Percentiles rank a stretch among this genome's conserved stretches.
Conservation (phyloP, 2,888 invertebrate species). For the Athetis lepigone region DNA sequence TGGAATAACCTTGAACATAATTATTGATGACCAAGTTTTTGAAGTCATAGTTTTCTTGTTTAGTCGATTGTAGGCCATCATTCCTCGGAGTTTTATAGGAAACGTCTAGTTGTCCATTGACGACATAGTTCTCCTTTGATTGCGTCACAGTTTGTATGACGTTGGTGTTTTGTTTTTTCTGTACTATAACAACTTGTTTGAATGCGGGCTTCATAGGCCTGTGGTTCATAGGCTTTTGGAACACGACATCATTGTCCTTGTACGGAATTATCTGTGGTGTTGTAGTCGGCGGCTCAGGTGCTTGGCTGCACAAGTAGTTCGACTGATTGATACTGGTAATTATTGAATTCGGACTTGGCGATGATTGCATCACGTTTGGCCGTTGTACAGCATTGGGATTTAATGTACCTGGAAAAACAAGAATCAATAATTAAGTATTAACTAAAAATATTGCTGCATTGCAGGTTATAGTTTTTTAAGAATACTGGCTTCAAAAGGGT, state of each 20-base stretch:
- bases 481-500: not conserved
- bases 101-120: conserved; percentile 62
- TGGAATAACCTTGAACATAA: conserved; percentile 67
- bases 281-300: conserved; percentile 67
- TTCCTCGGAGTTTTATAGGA: conserved; percentile 62
- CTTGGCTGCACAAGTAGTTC: conserved; percentile 83
- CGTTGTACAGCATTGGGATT: conserved; percentile 78
- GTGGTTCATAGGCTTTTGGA: conserved; percentile 70
- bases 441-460: not conserved
- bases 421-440: not conserved
- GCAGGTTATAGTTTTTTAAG: not conserved
- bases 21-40: conserved; percentile 78
- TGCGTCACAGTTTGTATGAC: conserved; percentile 48
- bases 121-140: conserved; percentile 60
- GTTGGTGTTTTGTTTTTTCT: conserved; percentile 65
- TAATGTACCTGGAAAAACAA: conserved; percentile 70
- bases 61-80: conserved; percentile 49
- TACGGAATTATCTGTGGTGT: conserved; percentile 58
- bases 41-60: conserved; percentile 76
- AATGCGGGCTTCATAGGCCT: conserved; percentile 68
- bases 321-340: conserved; percentile 88
- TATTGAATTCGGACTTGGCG: conserved; percentile 88
- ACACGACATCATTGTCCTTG: conserved; percentile 68
- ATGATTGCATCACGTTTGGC: conserved; percentile 82
- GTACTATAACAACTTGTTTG: conserved; percentile 80